These are phyloP conservation scores for Drosophila albomicans DNA, from an alignment of 1,140 invertebrate genomes.

Conservation along the genomic window DNA sequence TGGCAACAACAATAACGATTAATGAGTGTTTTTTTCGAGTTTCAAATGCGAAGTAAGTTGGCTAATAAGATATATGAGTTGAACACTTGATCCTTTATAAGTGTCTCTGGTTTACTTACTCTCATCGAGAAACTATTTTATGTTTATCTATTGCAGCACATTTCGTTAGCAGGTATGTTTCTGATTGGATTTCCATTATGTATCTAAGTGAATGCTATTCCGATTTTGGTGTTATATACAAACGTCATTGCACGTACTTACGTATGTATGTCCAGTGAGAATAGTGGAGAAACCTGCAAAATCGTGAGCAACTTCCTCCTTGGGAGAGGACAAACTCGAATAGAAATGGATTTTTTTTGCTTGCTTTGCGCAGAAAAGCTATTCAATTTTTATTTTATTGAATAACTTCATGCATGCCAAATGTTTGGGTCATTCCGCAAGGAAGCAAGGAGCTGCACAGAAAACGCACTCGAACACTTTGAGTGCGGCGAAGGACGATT, in stretches of 20 bases:
- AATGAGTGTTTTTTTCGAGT: no score
- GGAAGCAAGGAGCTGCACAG: background rate
- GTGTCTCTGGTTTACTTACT: background rate
- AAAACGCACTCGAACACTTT: constrained; percentile 31
- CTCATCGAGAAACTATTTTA: background rate
- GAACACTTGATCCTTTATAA: no score
- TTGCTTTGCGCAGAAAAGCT: constrained; percentile 35
- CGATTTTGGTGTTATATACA: constrained; percentile 6
- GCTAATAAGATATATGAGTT: no score
- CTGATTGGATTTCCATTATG: constrained; percentile 25
- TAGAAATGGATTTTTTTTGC: constrained; percentile 32
- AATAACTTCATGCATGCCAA: constrained; percentile 80
- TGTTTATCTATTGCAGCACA: background rate
- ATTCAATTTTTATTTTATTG: constrained; percentile 83
- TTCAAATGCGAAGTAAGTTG: no score
- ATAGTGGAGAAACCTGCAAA: background rate
- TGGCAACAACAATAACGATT: no score
- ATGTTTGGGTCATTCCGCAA: constrained; percentile 53
- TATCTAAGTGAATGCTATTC: background rate
- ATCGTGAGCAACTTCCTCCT: constrained; percentile 31
- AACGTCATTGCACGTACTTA: background rate
- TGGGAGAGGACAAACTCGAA: constrained; percentile 52
- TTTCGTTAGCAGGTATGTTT: background rate
- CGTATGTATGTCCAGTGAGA: constrained; percentile 3
- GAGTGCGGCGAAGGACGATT: constrained; percentile 42